These are phyloP conservation scores for Diadegma fenestrale DNA, from an alignment of 2,888 invertebrate genomes.

Conservation along the genomic window DNA sequence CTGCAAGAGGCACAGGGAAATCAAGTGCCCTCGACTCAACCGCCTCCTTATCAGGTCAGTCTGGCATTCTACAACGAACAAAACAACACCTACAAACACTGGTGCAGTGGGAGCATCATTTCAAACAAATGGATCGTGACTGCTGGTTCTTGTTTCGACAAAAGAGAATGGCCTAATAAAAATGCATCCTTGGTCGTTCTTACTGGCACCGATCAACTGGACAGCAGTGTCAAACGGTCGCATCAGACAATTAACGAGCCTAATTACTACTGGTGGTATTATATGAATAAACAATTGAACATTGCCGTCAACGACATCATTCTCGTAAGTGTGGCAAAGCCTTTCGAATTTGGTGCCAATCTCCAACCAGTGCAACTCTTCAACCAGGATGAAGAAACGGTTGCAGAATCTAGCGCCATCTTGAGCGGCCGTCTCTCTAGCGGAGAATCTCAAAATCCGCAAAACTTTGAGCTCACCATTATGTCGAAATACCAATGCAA, in stretches of 20 bases:
- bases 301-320: constrained; percentile 12
- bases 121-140: constrained; percentile 14
- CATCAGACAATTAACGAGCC: neutral
- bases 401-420: neutral
- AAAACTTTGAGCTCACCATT: neutral
- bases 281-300: neutral
- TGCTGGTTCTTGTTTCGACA: constrained; percentile 29
- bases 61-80: constrained; percentile 18
- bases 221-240: neutral
- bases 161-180: neutral
- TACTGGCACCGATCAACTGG: neutral
- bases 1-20: neutral
- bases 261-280: constrained; percentile 9
- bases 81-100: constrained; percentile 3
- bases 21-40: neutral
- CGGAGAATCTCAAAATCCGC: neutral
- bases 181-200: constrained; percentile 7
- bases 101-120: constrained; percentile 17
- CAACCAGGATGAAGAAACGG: constrained; percentile 2
- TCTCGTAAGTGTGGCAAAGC: neutral
- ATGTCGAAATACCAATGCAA: constrained; percentile 34
- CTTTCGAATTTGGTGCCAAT: constrained; percentile 5
- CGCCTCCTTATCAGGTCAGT: neutral
- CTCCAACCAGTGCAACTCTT: constrained; percentile 10
- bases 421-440: constrained; percentile 10